phyloP scores from a whole-genome alignment of 2,888 invertebrate genomes.

The Megaustenia siamemsis region DNA sequence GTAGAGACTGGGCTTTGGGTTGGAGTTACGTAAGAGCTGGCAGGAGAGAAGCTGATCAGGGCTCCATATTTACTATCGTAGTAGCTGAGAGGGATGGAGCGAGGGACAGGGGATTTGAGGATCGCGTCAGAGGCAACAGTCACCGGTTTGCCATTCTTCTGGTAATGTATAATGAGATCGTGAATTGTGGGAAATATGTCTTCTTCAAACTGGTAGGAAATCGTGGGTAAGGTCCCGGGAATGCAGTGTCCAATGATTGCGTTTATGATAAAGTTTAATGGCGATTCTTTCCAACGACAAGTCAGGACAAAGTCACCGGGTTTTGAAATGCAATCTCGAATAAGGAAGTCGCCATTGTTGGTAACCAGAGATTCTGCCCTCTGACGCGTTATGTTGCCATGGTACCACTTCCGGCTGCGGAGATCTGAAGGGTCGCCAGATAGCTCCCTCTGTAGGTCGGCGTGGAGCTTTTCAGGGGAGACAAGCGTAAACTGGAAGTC shows the following conservation, averaged over 20 bases:
- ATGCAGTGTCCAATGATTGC: conserved; percentile 74
- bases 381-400: conserved; percentile 89
- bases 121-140: conserved; percentile 93
- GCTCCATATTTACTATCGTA: conserved; percentile 74
- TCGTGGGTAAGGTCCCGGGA: conserved; percentile 76
- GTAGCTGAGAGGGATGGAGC: conserved; percentile 82
- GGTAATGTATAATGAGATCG: conserved; percentile 94
- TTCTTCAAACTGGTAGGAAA: conserved; percentile 96
- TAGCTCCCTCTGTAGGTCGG: conserved; percentile 71
- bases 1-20: conserved; percentile 63
- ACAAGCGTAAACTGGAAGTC: conserved; percentile 67
- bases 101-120: conserved; percentile 91
- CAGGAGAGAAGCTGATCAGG: conserved; percentile 53
- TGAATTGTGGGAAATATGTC: conserved; percentile 93
- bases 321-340: conserved; percentile 94
- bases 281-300: conserved; percentile 88
- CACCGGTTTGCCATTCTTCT: conserved; percentile 92
- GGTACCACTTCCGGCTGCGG: conserved; percentile 80
- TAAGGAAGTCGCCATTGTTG: conserved; percentile 91
- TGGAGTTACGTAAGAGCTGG: conserved; percentile 60
- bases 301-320: conserved; percentile 96
- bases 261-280: conserved; percentile 95
- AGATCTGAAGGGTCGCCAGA: conserved; percentile 70
- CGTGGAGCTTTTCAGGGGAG: conserved; percentile 70
- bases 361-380: conserved; percentile 90